Evolutionary conservation across 1,140 invertebrate species (phyloP).

Genomic region (Zeugodacus cucurbitae): DNA sequence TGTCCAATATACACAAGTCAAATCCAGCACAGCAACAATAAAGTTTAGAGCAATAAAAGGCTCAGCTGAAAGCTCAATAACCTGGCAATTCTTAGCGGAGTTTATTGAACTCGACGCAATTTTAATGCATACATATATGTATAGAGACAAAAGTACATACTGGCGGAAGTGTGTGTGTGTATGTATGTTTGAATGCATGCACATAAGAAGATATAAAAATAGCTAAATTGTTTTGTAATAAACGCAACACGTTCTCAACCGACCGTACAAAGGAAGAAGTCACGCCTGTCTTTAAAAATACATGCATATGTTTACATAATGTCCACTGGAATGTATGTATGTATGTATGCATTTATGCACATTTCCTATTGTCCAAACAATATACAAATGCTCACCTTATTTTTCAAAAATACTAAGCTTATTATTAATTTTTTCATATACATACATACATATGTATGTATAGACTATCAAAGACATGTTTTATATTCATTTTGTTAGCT

Average conservation of each 20-base stretch:
- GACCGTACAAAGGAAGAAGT: not conserved
- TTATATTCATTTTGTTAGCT: not conserved
- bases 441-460: not conserved
- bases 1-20: not conserved
- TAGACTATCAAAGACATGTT: too few species aligned
- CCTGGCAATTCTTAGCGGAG: not conserved
- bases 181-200: not conserved
- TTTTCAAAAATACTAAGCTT: not conserved
- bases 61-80: conserved; percentile 19
- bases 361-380: not conserved
- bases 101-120: not conserved
- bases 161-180: not conserved
- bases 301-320: not conserved
- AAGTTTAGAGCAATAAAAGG: conserved; percentile 1
- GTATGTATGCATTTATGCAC: not conserved
- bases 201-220: not conserved
- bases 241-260: not conserved
- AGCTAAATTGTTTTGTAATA: not conserved
- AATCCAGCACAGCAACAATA: not conserved
- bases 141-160: not conserved
- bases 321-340: not conserved
- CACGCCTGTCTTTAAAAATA: not conserved
- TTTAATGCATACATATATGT: not conserved
- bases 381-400: not conserved
- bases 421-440: not conserved